Base-by-base conservation (phyloP, 2,888 invertebrate genomes). In the Zelleria hepariella region DNA sequence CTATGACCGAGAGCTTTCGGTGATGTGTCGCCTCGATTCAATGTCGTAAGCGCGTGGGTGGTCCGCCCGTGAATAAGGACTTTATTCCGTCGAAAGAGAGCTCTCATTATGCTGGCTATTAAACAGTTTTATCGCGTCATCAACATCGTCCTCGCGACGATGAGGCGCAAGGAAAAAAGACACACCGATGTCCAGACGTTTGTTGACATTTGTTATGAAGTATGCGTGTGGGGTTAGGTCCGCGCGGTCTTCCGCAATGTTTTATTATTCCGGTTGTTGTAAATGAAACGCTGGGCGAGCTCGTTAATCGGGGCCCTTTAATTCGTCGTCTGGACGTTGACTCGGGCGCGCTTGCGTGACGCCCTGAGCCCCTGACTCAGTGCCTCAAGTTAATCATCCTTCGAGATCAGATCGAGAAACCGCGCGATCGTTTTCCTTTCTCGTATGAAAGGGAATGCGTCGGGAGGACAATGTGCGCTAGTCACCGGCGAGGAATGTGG, bases 241-340 rank as follows among this genome's bases (percentile, higher is more conserved):
- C 58, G 57, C 62, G 65, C 73, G 70, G 73, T 75, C 78, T 82
- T 78, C 78, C 78, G 78, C 74, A 72, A 74, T 73, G 76, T 75
- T 81, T 84, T 80, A 82, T 82, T 79, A 86, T 85, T 83, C 85
- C 80, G 83, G 81, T 82, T 78, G 81, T 82, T 78, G 77, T 83
- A 86, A 87, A 88, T 86, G 83, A 86, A 83, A 75, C 71, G 72
- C 20, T 54, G 57, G 24, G 55, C 57, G 79, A 74, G 78, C 77
- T 82, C 80, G 81, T 86, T 86, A 86, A 86, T 86, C 81, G 78
- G 5, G 27, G 76, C 77, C 82, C 82, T 85, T 84, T 86, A 86
- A 86, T 86, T 80, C 79, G 83, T 82, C 86, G 84, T 82, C 86
- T 86, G 86, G 85, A 74, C 86, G 78, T 86, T 88, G 86, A 86